These are phyloP conservation scores for Cecropterus lyciades DNA, from an alignment of 1,140 invertebrate genomes.

Conservation along the genomic window DNA sequence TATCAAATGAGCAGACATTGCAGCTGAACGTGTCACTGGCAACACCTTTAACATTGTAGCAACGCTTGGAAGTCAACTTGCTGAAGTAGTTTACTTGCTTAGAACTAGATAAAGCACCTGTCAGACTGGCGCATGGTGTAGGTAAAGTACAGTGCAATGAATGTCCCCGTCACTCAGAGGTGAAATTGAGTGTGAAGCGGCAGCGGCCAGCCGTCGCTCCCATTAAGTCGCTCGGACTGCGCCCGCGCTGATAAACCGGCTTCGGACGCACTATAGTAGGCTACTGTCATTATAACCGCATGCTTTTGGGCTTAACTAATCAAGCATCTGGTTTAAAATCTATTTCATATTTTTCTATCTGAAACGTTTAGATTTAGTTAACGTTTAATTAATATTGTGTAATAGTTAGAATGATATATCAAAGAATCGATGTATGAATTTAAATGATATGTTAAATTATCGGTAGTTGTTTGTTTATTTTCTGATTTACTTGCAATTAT, in stretches of 20 bases:
- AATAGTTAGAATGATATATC: too few species aligned
- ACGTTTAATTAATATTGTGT: too few species aligned
- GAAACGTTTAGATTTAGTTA: too few species aligned
- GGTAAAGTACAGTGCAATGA: constrained; percentile 76
- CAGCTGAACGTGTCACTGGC: constrained; percentile 5
- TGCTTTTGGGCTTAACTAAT: too few species aligned
- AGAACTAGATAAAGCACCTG: constrained; percentile 58
- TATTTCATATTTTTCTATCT: too few species aligned
- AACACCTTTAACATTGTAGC: constrained; percentile 25
- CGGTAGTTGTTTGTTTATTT: too few species aligned
- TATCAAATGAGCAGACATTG: constrained; percentile 6
- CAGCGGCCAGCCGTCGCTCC: constrained; percentile 80
- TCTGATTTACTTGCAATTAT: too few species aligned
- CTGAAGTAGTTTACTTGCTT: constrained; percentile 21
- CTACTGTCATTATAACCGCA: constrained; percentile 5
- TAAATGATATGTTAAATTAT: too few species aligned
- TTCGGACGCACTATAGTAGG: constrained; percentile 51
- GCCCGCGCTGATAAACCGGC: constrained; percentile 72
- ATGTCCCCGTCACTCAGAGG: constrained; percentile 82
- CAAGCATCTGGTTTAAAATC: too few species aligned
- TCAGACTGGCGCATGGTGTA: constrained; percentile 40
- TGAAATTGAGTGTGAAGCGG: constrained; percentile 84
- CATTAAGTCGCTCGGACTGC: constrained; percentile 77
- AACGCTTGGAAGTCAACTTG: constrained; percentile 24
- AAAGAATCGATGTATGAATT: too few species aligned